Percentiles rank a stretch among this genome's conserved stretches.
Conservation (phyloP, 2,888 invertebrate genomes). For the Pediacus dermestoides region DNA sequence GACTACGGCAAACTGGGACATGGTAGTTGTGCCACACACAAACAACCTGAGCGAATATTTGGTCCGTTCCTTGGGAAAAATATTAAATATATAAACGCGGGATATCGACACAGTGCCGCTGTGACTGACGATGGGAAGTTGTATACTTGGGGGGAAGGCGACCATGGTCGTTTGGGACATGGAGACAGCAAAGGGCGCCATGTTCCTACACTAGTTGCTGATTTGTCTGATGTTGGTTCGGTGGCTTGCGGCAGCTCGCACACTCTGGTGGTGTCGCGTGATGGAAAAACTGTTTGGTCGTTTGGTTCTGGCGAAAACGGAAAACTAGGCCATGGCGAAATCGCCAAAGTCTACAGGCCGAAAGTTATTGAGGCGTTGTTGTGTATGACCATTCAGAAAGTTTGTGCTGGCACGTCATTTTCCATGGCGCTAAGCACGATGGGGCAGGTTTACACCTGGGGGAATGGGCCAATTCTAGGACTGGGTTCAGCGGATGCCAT, state of each 20-base stretch:
- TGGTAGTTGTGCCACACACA: constrained; percentile 53
- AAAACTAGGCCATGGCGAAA: constrained; percentile 51
- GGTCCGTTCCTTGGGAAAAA: constrained; percentile 51
- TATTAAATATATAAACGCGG: constrained; percentile 54
- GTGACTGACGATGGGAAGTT: constrained; percentile 56
- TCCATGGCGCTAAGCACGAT: constrained; percentile 54
- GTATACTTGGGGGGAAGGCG: constrained; percentile 60
- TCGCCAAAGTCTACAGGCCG: constrained; percentile 52
- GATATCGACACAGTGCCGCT: constrained; percentile 57
- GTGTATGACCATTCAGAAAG: constrained; percentile 55
- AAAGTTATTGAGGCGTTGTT: constrained; percentile 58
- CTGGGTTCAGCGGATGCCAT: constrained; percentile 57
- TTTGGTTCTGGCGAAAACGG: constrained; percentile 58
- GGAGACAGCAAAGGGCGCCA: constrained; percentile 59
- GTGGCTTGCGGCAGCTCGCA: constrained; percentile 57
- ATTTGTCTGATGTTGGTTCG: constrained; percentile 56
- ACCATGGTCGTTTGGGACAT: constrained; percentile 56
- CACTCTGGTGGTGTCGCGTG: constrained; percentile 53
- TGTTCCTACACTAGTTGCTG: constrained; percentile 57
- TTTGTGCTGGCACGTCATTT: constrained; percentile 56
- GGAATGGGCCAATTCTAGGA: constrained; percentile 59
- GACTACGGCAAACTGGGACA: constrained; percentile 59
- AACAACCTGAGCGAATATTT: constrained; percentile 54
- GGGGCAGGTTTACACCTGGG: constrained; percentile 61
- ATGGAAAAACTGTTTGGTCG: constrained; percentile 57